Evolutionary conservation across 2,888 invertebrate genomes (phyloP), one percentile per base, ranked within the genome.

Genomic region (Parnassius apollo): DNA sequence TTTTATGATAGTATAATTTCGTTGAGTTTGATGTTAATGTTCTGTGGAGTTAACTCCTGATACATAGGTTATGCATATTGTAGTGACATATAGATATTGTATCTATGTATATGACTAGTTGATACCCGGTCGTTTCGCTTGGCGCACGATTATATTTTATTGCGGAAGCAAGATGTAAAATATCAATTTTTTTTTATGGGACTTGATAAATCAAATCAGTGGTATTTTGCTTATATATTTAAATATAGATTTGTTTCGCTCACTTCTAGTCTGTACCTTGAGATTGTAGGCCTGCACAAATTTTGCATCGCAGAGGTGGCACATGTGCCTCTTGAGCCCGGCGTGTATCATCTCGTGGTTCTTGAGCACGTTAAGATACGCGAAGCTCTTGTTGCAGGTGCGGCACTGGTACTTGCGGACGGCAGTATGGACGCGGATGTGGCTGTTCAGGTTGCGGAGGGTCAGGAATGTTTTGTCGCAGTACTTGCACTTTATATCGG

Each of bases 291-390:
- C 80, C 71, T 91, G 91, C 48, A 90, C 86, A 68, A 91, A 90
- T 71, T 83, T 92, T 73, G 91, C 93, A 79, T 95, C 94, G 73
- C 96, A 96, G 53, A 95, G 87, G 72, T 95, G 94, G 71, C 96
- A 96, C 12, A 93, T 92, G 71, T 93, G 94, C 66, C 95, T 94
- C 76, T 95, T 95, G 46, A 94, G 85, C 0, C 95, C 95, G 1
- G 93, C 92, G 72, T 96, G 96, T 22, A 95, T 95, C 67, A 94
- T 88, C 75, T 95, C 95, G 72, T 96, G 96, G 71, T 95, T 95
- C 73, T 93, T 93, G 56, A 96, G 80, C 72, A 94, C 94, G 70
- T 94, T 94, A 68, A 94, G 93, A 49, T 94, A 94, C 0, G 93
- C 94, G 74, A 94, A 94, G 73, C 93, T 93, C 83, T 94, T 94